Conservation (phyloP, 1,140 invertebrate genomes). For the Penaeus chinensis region DNA sequence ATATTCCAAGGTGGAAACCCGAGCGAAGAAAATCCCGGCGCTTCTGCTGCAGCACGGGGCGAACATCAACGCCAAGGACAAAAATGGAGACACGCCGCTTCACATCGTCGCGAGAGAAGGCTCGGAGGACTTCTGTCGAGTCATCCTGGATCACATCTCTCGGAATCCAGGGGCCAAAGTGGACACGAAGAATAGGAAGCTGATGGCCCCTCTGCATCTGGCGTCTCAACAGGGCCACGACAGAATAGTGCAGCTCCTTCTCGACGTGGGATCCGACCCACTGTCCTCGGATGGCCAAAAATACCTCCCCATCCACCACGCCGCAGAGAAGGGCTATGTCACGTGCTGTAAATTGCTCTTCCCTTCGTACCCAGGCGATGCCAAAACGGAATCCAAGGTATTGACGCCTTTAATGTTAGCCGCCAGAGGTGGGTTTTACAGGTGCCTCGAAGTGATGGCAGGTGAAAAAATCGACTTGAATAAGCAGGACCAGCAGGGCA, state of each 20-base stretch:
- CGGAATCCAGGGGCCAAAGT: not conserved
- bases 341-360: slow-evolving; percentile 26
- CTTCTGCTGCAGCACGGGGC: not conserved
- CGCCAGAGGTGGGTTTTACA: slow-evolving; percentile 31
- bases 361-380: not conserved
- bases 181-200: slow-evolving; percentile 17
- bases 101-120: not conserved
- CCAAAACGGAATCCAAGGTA: not conserved
- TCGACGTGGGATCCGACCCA: slow-evolving; percentile 11
- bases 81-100: not conserved
- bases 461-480: not conserved
- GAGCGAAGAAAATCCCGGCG: too few relatives aligned
- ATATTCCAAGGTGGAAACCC: too few relatives aligned
- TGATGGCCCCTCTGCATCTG: slow-evolving; percentile 23
- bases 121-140: not conserved
- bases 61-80: not conserved
- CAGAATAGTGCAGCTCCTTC: slow-evolving; percentile 5
- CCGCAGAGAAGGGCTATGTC: not conserved
- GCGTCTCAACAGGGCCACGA: slow-evolving; percentile 15
- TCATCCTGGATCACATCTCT: not conserved
- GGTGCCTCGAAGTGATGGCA: not conserved
- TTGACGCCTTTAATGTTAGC: slow-evolving; percentile 17
- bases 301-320: slow-evolving; percentile 39
- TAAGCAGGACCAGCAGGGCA: not conserved
- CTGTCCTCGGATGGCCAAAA: not conserved